phyloP scores from a whole-genome alignment of 2,113 vertebrate species.

The Tragelaphus imberbis region DNA sequence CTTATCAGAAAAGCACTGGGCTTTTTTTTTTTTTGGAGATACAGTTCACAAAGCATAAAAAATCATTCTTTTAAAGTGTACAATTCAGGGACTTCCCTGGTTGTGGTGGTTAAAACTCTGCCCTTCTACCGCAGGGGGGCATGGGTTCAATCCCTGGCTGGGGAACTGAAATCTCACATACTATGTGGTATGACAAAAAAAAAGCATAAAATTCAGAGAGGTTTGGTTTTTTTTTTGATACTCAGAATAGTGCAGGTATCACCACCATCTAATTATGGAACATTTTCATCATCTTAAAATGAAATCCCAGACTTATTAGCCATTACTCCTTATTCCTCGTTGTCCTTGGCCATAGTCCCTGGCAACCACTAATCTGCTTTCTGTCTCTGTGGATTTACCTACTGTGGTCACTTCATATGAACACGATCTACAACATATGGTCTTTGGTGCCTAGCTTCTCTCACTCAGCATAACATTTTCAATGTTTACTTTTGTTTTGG shows the following conservation, averaged over 20 bases:
- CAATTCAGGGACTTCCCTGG: neutral
- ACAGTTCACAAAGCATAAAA: neutral
- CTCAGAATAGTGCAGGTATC: neutral
- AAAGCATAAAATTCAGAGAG: neutral
- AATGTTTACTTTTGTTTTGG: neutral
- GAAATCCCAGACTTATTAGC: neutral
- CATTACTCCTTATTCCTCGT: neutral
- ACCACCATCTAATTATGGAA: neutral
- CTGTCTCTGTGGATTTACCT: neutral
- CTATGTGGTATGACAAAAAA: neutral
- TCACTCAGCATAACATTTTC: neutral
- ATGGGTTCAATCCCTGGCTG: neutral
- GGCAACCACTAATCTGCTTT: neutral
- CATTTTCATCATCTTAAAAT: neutral
- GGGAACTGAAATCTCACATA: neutral
- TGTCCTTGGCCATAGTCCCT: neutral
- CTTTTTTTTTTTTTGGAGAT: neutral
- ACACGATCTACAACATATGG: neutral
- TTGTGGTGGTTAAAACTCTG: neutral
- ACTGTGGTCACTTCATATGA: neutral
- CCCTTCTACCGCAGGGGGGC: neutral
- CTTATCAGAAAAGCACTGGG: neutral
- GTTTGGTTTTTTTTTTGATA: neutral
- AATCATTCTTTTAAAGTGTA: neutral
- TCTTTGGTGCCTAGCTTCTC: neutral